Conservation (phyloP, 2,888 invertebrate species). For the Stomorhina lunata region DNA sequence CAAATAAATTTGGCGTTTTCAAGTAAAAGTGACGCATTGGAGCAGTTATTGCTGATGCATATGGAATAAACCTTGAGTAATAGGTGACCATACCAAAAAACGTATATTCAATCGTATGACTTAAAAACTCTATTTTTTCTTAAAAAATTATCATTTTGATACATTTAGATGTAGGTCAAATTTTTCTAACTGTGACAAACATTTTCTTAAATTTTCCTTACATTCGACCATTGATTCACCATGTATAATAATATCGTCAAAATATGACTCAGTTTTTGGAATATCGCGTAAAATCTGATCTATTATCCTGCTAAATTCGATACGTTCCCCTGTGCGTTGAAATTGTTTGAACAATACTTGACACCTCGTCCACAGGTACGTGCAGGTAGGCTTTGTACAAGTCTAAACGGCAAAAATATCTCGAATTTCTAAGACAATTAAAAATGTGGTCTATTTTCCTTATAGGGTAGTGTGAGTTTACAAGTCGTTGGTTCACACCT, state of each 20-base stretch:
- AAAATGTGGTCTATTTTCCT: conserved; percentile 10
- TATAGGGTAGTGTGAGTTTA: conserved; percentile 15
- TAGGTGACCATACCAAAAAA: too few species aligned
- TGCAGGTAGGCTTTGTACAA: conserved; percentile 40
- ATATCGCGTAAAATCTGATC: conserved; percentile 54
- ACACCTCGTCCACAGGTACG: conserved; percentile 5
- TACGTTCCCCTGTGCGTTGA: conserved; percentile 39
- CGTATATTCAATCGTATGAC: conserved; percentile 3
- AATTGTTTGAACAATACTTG: conserved; percentile 11
- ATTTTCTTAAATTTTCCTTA: conserved; percentile 25
- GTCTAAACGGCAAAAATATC: conserved; percentile 32
- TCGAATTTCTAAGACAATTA: conserved; percentile 9
- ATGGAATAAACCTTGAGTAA: too few species aligned
- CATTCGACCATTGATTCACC: conserved; percentile 1
- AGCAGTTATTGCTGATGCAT: too few species aligned
- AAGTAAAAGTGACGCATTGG: too few species aligned
- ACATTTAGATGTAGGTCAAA: conserved; percentile 52
- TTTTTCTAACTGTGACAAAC: conserved; percentile 39
- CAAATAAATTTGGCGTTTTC: too few species aligned
- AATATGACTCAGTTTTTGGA: conserved; percentile 42
- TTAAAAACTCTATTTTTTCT: conserved; percentile 35
- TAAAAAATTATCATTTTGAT: conserved; percentile 34
- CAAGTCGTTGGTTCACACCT: conserved; percentile 6
- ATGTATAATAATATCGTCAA: conserved; percentile 15
- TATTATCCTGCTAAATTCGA: conserved; percentile 51